phyloP scores from a whole-genome alignment of 2,113 vertebrate species.

The Stomatorhinus ivindoensis region DNA sequence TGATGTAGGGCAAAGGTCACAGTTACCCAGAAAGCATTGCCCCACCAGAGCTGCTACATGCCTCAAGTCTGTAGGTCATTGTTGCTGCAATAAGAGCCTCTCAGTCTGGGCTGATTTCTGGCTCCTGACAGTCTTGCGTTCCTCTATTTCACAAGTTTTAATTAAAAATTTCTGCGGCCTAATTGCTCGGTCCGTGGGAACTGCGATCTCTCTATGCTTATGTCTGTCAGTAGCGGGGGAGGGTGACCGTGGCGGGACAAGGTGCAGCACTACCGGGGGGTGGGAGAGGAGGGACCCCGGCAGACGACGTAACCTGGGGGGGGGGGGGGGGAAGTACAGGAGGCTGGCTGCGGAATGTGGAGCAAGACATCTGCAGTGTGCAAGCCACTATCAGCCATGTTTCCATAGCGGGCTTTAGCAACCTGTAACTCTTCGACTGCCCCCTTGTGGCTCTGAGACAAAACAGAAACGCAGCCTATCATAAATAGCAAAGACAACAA shows the following conservation, averaged over 20 bases:
- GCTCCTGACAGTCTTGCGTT: neutral
- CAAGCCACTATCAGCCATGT: neutral
- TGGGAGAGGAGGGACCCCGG: neutral
- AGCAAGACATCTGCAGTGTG: neutral
- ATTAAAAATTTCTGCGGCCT: neutral
- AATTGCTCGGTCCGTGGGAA: neutral
- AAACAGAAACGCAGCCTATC: neutral
- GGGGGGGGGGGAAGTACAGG: neutral
- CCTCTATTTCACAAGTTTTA: neutral
- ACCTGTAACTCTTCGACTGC: neutral
- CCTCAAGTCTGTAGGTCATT: neutral
- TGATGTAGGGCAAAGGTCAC: neutral
- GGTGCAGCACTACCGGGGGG: neutral
- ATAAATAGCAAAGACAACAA: neutral
- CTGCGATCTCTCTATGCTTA: neutral
- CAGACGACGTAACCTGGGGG: neutral
- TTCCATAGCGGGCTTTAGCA: neutral
- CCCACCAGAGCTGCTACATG: neutral
- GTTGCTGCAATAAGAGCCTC: neutral
- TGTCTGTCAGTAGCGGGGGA: neutral
- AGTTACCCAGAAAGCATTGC: neutral
- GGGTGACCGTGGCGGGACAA: neutral
- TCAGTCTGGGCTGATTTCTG: neutral
- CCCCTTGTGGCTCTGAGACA: neutral
- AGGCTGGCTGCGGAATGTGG: neutral